Evolutionary conservation across 2,113 vertebrate species (phyloP).

Genomic region (Zonotrichia leucophrys): DNA sequence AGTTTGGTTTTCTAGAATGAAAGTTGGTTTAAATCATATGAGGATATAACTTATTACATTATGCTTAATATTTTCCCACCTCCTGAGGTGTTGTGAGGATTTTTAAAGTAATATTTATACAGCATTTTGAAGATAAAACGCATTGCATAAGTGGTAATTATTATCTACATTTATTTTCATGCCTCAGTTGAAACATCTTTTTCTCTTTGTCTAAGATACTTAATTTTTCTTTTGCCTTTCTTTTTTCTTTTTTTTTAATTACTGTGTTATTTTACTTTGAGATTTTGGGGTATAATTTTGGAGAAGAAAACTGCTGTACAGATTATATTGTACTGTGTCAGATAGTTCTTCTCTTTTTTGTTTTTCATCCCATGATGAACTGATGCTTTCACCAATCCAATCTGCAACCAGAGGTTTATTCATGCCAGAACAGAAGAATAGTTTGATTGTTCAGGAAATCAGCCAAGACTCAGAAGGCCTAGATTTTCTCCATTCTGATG

Average conservation of each 20-base stretch:
- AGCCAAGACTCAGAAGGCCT: neutral
- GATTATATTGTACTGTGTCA: slow-evolving; percentile 6
- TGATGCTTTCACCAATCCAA: slow-evolving; percentile 1
- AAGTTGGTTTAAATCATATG: neutral
- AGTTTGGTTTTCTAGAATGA: neutral
- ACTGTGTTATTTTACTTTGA: slow-evolving; percentile 25
- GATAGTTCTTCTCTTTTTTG: neutral
- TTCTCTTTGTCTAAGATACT: slow-evolving; percentile 9
- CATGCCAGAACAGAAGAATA: slow-evolving; percentile 16
- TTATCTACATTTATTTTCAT: slow-evolving; percentile 58
- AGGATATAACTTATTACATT: neutral
- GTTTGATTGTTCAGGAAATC: slow-evolving; percentile 39
- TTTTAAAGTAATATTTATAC: slow-evolving; percentile 60
- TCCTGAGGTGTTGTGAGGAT: slow-evolving; percentile 8
- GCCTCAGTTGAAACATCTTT: slow-evolving; percentile 59
- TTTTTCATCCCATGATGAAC: slow-evolving; percentile 13
- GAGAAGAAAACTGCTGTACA: neutral
- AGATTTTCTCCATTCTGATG: neutral
- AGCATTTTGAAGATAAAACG: slow-evolving; percentile 46
- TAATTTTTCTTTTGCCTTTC: slow-evolving; percentile 8
- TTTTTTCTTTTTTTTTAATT: slow-evolving; percentile 1
- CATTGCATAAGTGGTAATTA: slow-evolving; percentile 50
- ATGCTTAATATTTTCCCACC: slow-evolving; percentile 44
- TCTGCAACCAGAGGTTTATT: slow-evolving; percentile 31
- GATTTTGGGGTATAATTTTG: neutral